Evolutionary conservation across 2,113 vertebrate species (phyloP), one percentile per base, ranked within the genome.

Genomic region (Psilopsiagon aurifrons): DNA sequence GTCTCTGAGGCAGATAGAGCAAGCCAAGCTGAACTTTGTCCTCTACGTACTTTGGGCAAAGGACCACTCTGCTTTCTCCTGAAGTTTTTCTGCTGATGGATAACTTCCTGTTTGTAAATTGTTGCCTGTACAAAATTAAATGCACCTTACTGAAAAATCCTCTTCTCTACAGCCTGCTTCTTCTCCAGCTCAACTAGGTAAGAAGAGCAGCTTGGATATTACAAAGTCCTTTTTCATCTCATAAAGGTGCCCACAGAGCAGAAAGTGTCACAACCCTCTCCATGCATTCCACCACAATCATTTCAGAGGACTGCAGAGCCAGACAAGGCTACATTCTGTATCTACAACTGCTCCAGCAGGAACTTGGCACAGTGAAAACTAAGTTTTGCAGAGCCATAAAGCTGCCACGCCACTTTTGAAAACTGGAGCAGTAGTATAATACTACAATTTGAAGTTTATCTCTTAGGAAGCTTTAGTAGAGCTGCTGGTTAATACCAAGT

Each of bases 41-140:
- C 47, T 17, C 31, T 49, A 9, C 14, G 62, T 54, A n/a, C 28
- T 83, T 16, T 20, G 31, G n/a, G 9, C 64, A 43, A 77, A 69
- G 13, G 7, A 51, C 31, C 55, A 49, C 44, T 27, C 9, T 19
- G 12, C 44, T 33, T 66, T 22, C 52, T 71, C 75, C 33, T 66
- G 1, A 52, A 19, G 16, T 24, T 83, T 24, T 90, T 29, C n/a
- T 68, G 6, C 66, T 10, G 27, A 68, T 0, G 0, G 9, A 0
- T 24, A 81, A 64, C 20, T 69, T 31, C 24, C 11, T 43, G 37
- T 8, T 15, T 46, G 22, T 2, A 37, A 75, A 37, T 20, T 4
- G 1, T 46, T 23, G 27, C 11, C 23, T 43, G 17, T 35, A 27
- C 9, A 83, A 20, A 70, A 95, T 29, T 60, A 83, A 94, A 47